Evolutionary conservation across 2,888 invertebrate genomes (phyloP).

Genomic region (Tholera decimalis): DNA sequence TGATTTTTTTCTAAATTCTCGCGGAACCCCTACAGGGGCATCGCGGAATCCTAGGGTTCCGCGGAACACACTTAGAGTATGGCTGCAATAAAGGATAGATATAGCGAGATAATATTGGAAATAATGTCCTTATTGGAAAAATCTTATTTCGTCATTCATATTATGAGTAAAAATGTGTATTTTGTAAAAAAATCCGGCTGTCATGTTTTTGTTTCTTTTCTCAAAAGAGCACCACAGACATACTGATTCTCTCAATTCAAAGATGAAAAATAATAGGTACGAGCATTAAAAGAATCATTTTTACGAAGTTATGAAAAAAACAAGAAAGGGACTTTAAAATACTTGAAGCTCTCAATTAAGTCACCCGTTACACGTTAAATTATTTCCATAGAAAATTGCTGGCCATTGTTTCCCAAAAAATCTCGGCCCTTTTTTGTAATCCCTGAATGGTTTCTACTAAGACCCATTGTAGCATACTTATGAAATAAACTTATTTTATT

Average conservation of each 20-base stretch:
- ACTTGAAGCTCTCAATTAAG: neutral
- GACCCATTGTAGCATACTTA: constrained; percentile 34
- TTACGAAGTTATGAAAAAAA: neutral
- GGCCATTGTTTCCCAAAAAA: constrained; percentile 11
- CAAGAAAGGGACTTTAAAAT: neutral
- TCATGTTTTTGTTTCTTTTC: too few species aligned
- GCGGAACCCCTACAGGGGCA: too few species aligned
- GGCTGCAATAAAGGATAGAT: constrained; percentile 1
- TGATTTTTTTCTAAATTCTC: too few species aligned
- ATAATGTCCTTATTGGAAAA: neutral
- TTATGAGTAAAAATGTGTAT: too few species aligned
- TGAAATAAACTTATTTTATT: constrained; percentile 52
- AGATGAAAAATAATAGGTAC: too few species aligned
- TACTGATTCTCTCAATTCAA: too few species aligned
- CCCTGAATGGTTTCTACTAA: constrained; percentile 16
- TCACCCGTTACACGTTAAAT: neutral
- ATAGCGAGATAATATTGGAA: neutral
- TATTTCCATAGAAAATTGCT: constrained; percentile 14
- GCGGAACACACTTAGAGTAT: too few species aligned
- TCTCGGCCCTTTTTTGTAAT: constrained; percentile 16
- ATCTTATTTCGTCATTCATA: neutral
- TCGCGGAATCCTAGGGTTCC: too few species aligned
- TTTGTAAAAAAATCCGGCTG: too few species aligned
- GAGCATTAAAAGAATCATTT: too few species aligned
- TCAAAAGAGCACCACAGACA: too few species aligned